phyloP scores from a whole-genome alignment of 1,140 invertebrate genomes.

The Chironomus striatipennis region DNA sequence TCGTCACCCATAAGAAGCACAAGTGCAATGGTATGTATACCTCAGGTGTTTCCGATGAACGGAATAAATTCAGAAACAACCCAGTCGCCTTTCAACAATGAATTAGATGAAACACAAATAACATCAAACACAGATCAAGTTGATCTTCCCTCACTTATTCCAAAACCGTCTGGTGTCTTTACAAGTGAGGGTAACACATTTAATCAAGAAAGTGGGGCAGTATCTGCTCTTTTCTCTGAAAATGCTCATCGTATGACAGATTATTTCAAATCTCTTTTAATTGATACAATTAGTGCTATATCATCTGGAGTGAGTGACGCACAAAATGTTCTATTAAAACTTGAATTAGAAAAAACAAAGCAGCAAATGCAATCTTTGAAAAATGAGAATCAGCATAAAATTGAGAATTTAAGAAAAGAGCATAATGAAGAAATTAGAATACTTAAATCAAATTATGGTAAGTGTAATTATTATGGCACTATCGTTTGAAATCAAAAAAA shows the following conservation, averaged over 20 bases:
- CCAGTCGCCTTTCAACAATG: neutral
- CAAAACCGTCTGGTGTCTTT: constrained; percentile 1
- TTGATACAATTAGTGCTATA: constrained; percentile 49
- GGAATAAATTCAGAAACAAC: neutral
- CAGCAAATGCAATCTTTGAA: constrained; percentile 38
- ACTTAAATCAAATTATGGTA: constrained; percentile 25
- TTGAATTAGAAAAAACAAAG: constrained; percentile 56
- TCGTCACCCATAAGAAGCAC: neutral
- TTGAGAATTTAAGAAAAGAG: constrained; percentile 35
- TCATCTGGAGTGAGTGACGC: constrained; percentile 42
- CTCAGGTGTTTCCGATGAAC: neutral
- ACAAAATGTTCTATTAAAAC: constrained; percentile 45
- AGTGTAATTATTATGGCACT: no score
- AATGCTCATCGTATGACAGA: constrained; percentile 42
- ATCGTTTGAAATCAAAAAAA: no score
- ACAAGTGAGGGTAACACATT: neutral
- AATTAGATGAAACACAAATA: neutral
- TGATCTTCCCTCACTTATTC: neutral
- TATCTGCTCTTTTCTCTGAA: neutral
- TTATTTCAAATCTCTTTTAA: constrained; percentile 47
- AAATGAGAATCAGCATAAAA: constrained; percentile 40
- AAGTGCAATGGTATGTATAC: neutral
- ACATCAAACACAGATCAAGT: neutral
- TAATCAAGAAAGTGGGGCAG: neutral
- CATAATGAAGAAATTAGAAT: neutral